phyloP scores from a whole-genome alignment of 2,113 vertebrate genomes.

The Vulpes ferrilata region DNA sequence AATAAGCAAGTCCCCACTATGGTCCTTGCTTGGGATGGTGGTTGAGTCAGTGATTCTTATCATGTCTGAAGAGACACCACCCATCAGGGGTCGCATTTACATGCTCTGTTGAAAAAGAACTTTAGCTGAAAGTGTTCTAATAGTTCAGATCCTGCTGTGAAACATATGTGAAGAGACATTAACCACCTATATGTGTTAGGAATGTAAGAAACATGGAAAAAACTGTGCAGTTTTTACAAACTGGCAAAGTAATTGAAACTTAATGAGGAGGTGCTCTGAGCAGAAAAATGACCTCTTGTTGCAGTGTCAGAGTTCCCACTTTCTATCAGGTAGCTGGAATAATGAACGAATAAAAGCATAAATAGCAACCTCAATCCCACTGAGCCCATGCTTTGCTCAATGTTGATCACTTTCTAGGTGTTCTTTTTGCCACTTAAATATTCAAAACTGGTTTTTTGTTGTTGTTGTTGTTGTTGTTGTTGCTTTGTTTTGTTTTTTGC shows the following conservation, averaged over 20 bases:
- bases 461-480: background rate
- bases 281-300: slow-evolving; percentile 83
- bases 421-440: slow-evolving; percentile 58
- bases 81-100: slow-evolving; percentile 86
- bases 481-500: background rate
- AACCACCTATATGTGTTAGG: slow-evolving; percentile 86
- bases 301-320: slow-evolving; percentile 82
- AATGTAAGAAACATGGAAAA: slow-evolving; percentile 84
- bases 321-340: slow-evolving; percentile 71
- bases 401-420: slow-evolving; percentile 75
- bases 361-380: slow-evolving; percentile 71
- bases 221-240: slow-evolving; percentile 80
- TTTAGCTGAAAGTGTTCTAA: slow-evolving; percentile 83
- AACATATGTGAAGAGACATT: slow-evolving; percentile 88
- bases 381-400: slow-evolving; percentile 65
- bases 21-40: slow-evolving; percentile 15
- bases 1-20: background rate
- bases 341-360: slow-evolving; percentile 67
- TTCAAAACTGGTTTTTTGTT: slow-evolving; percentile 65
- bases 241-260: slow-evolving; percentile 87
- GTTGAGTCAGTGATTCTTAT: slow-evolving; percentile 81
- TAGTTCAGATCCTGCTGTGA: slow-evolving; percentile 86
- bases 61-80: slow-evolving; percentile 78
- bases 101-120: slow-evolving; percentile 85
- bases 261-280: slow-evolving; percentile 84